Conservation (phyloP, 2,797 vertebrate genomes). For the Pteronotus mesoamericanus region DNA sequence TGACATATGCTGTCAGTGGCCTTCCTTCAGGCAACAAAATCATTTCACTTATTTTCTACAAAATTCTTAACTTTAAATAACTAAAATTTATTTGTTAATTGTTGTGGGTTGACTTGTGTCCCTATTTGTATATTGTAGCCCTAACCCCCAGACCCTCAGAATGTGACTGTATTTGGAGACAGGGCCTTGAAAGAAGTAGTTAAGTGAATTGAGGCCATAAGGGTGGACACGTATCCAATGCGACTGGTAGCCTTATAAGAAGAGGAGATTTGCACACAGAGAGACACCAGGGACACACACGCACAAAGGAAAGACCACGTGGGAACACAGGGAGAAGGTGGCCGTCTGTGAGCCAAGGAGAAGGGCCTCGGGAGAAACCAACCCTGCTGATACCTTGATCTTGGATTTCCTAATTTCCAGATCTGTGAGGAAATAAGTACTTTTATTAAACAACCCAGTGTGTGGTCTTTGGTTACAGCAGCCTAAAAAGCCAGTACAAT, state of each 20-base stretch:
- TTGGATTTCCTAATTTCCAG: not conserved
- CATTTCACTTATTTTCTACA: not conserved
- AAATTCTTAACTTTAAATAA: constrained; percentile 20
- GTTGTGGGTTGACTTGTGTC: not conserved
- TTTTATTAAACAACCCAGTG: not conserved
- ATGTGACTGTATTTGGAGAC: not conserved
- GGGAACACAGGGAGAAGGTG: not conserved
- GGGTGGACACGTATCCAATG: not conserved
- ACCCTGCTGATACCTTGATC: not conserved
- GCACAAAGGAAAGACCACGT: not conserved
- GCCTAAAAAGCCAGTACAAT: not conserved
- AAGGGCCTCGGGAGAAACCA: not conserved
- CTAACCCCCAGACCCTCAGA: not conserved
- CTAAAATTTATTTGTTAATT: not conserved
- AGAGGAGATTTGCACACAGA: not conserved
- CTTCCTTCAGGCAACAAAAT: not conserved
- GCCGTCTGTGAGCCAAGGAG: not conserved
- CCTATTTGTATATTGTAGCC: not conserved
- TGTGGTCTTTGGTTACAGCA: not conserved
- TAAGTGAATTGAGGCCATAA: not conserved
- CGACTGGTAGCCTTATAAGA: not conserved
- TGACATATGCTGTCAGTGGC: not conserved
- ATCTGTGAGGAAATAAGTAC: not conserved
- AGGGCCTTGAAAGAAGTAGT: not conserved
- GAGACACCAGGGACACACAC: not conserved